Evolutionary conservation across 2,888 invertebrate genomes (phyloP), one percentile per base, ranked within the genome.

Genomic region (Epirrhoe tristata): DNA sequence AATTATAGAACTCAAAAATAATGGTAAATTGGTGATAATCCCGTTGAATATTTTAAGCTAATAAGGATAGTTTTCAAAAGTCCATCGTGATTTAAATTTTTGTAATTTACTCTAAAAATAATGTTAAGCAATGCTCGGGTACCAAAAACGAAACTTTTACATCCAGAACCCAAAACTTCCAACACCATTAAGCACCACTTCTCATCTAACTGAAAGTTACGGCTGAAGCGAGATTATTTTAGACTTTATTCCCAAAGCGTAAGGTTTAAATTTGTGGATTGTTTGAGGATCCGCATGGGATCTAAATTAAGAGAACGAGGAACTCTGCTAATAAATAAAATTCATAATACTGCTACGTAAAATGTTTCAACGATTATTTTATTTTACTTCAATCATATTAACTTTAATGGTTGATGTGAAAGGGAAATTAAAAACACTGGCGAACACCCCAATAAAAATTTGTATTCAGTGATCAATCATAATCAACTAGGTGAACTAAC

Each of bases 151-250:
- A 60, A 65, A 66, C 65, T 66, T 66, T 60, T 55, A 50, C 59
- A 65, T 52, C 36, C 60, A 52, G 55, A 66, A 66, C 60, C 60
- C 56, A 48, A 60, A 66, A 66, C 56, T 66, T 66, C 48, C 52
- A 14, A 60, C 65, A 52, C 65, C 65, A 66, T 60, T 66, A 60
- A 66, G 46, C 65, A 60, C 39, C 65, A 60, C 59, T 65, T 60
- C 52, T 60, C 65, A 66, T 65, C 51, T 55, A 58, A 54, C 65
- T 57, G 65, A 53, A 66, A 66, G 53, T 52, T 39, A 65, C 51
- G 51, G 1, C 39, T n/a, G 50, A n/a, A 51, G 52, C 24, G 32
- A 52, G 39, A 64, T 64, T 54, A 57, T 66, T 66, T 56, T 60
- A 36, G 39, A 43, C 60, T 51, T n/a, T 66, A 52, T 66, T 46